Conservation (phyloP, 2,797 vertebrate species). For the Gymnothorax javanicus region DNA sequence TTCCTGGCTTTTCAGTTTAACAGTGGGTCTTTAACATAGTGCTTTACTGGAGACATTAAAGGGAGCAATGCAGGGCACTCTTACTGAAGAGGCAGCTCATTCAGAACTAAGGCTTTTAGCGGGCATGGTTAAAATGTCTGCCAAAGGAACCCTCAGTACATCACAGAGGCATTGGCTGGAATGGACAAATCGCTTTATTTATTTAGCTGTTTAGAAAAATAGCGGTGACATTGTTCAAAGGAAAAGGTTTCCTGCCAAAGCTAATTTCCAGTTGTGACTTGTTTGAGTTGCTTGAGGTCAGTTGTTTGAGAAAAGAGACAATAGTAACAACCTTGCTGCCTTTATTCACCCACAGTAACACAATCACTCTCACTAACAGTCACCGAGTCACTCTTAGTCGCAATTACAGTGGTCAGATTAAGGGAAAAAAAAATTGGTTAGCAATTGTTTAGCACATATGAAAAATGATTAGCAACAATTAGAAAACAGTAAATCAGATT, state of each 20-base stretch:
- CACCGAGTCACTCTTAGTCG: neutral
- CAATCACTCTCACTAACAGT: too few relatives aligned
- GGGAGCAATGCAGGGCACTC: neutral
- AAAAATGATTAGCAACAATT: too few relatives aligned
- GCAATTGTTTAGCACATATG: too few relatives aligned
- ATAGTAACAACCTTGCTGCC: neutral
- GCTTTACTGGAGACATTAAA: neutral
- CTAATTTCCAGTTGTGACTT: neutral
- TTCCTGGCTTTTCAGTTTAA: neutral
- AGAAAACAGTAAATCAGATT: too few relatives aligned
- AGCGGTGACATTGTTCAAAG: too few relatives aligned
- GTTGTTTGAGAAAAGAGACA: neutral
- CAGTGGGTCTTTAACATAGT: neutral
- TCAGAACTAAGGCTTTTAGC: neutral
- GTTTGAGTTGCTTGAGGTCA: neutral
- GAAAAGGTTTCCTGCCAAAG: too few relatives aligned
- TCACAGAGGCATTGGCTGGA: neutral
- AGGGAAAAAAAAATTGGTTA: too few relatives aligned
- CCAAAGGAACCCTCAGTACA: neutral
- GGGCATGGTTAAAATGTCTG: neutral
- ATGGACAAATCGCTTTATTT: neutral
- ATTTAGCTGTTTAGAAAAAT: too few relatives aligned
- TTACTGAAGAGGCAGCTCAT: neutral
- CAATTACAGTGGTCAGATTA: too few relatives aligned
- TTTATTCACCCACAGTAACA: neutral